phyloP scores from a whole-genome alignment of 2,797 vertebrate species.

The Leptodactylus fallax region DNA sequence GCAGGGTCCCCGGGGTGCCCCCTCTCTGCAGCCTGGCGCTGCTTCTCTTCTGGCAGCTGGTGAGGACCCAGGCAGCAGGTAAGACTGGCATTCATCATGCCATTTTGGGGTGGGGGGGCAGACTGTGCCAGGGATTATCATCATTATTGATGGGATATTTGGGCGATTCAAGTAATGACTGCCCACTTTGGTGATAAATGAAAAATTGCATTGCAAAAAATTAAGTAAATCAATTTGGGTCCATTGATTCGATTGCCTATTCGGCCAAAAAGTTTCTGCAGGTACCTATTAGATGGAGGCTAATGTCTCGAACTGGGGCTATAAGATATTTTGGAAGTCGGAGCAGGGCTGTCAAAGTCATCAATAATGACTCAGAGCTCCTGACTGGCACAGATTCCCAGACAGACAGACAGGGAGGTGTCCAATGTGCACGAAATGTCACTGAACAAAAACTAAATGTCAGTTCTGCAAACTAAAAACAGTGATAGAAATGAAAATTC shows the following conservation, averaged over 20 bases:
- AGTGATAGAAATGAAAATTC: too few species aligned
- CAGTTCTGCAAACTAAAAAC: not conserved
- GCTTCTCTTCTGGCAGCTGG: slow-evolving; percentile 60
- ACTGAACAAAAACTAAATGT: not conserved
- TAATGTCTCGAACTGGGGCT: not conserved
- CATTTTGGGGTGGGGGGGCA: slow-evolving; percentile 26
- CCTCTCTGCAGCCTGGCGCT: slow-evolving; percentile 61
- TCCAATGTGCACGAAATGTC: not conserved
- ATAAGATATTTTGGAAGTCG: not conserved
- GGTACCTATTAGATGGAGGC: not conserved
- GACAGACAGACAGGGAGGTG: slow-evolving; percentile 12
- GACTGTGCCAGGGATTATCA: not conserved
- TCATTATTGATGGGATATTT: not conserved
- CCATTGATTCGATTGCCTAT: not conserved
- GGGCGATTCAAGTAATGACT: too few species aligned
- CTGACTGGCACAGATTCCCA: not conserved
- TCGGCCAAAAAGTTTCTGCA: not conserved
- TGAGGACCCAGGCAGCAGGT: slow-evolving; percentile 63
- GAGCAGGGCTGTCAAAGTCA: slow-evolving; percentile 20
- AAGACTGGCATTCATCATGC: slow-evolving; percentile 51
- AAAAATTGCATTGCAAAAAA: not conserved
- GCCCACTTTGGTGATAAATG: not conserved
- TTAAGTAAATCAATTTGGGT: not conserved
- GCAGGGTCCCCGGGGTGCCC: slow-evolving; percentile 60
- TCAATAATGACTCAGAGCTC: not conserved